Evolutionary conservation across 2,113 vertebrate genomes (phyloP).

Genomic region (Turdus rufiventris): DNA sequence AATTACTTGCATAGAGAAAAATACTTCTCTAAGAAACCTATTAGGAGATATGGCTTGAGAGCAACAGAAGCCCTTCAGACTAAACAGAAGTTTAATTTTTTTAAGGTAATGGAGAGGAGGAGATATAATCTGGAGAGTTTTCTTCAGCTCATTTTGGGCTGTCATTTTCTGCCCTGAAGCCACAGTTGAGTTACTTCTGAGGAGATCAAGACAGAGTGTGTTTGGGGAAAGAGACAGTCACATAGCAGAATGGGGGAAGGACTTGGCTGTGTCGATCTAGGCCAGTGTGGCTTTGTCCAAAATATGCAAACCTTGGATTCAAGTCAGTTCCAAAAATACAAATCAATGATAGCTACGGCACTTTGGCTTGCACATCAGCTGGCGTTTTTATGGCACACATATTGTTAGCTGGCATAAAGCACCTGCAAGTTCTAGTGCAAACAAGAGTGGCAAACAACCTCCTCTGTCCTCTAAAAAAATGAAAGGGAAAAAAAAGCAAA

Average conservation of each 20-base stretch:
- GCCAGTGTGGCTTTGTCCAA: neutral
- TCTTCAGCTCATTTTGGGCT: neutral
- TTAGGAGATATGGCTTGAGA: constrained; percentile 39
- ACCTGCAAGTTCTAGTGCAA: neutral
- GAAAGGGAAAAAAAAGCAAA: neutral
- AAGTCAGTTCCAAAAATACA: neutral
- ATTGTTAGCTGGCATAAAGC: neutral
- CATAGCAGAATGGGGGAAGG: neutral
- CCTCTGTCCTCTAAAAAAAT: accelerated
- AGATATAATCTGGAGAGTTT: neutral
- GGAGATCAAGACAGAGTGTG: neutral
- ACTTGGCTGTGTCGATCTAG: neutral
- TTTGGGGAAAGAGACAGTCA: neutral
- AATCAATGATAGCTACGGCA: accelerated
- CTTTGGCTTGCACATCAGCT: neutral
- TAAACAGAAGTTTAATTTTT: constrained; percentile 30
- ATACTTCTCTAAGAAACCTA: constrained; percentile 41
- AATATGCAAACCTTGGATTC: neutral
- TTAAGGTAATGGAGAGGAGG: neutral
- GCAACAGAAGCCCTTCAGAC: constrained; percentile 30
- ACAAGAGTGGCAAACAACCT: neutral
- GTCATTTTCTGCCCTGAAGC: neutral
- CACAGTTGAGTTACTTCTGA: neutral
- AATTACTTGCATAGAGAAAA: constrained; percentile 7
- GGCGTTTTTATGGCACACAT: neutral